A percentile compares a stretch with the other conserved stretches of the same genome.
Evolutionary conservation across 2,888 invertebrate genomes (phyloP).

Genomic region (Cyaniris semiargus): DNA sequence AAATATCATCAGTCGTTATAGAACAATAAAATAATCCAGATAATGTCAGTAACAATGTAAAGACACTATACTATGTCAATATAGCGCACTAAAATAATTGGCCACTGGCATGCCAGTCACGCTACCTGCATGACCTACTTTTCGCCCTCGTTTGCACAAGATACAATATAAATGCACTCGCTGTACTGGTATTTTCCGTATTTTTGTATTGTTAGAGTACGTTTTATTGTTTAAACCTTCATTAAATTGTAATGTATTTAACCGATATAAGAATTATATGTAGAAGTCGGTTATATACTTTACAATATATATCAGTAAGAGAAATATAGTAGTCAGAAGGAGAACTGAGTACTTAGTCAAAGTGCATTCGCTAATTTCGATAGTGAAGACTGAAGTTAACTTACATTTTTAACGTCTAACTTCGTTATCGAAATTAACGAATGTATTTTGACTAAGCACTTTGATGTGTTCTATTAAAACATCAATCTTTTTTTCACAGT

Average conservation of each 20-base stretch:
- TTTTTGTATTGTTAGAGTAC: background rate
- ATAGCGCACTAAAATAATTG: constrained; percentile 16
- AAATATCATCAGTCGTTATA: background rate
- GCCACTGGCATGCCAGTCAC: background rate
- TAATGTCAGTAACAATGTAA: constrained; percentile 23
- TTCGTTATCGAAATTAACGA: too few species aligned
- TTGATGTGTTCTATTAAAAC: background rate
- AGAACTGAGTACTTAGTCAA: too few species aligned
- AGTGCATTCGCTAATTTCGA: too few species aligned
- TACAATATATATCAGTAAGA: too few species aligned
- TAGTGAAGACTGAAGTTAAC: too few species aligned
- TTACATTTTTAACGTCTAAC: too few species aligned
- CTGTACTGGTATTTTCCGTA: background rate
- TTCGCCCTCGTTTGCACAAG: constrained; percentile 10
- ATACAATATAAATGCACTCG: constrained; percentile 3
- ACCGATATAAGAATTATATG: too few species aligned
- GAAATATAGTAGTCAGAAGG: too few species aligned
- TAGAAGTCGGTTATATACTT: too few species aligned
- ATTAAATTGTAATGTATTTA: too few species aligned
- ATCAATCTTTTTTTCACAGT: background rate
- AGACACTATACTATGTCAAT: constrained; percentile 3
- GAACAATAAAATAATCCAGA: background rate
- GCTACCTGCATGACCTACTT: constrained; percentile 25
- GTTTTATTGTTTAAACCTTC: background rate
- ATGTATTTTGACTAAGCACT: too few species aligned